A percentile compares a stretch with the other conserved stretches of the same genome.
Conservation (phyloP, 2,113 vertebrate species). For the Brienomyrus brachyistius region DNA sequence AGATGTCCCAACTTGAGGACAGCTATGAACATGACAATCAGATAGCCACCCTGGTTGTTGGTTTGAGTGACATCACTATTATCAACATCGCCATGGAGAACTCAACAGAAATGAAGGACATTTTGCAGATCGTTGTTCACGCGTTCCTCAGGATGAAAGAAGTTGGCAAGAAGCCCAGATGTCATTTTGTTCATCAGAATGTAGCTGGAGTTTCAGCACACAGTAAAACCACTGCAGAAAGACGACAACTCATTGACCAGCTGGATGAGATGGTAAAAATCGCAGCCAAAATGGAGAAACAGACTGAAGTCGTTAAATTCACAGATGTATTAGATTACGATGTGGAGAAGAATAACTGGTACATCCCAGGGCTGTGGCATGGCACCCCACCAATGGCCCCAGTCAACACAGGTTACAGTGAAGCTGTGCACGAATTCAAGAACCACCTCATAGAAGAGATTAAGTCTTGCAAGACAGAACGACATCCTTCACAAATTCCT, state of each 20-base stretch:
- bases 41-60: slow-evolving; percentile 38
- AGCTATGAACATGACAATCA: slow-evolving; percentile 44
- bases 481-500: slow-evolving; percentile 27
- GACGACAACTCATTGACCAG: slow-evolving; percentile 31
- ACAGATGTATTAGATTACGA: slow-evolving; percentile 42
- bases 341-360: slow-evolving; percentile 33
- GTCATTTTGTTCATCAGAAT: slow-evolving; percentile 45
- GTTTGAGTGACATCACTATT: slow-evolving; percentile 39
- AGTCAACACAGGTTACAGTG: slow-evolving; percentile 37
- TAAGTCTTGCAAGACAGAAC: neutral
- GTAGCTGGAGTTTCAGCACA: slow-evolving; percentile 19
- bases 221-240: slow-evolving; percentile 26
- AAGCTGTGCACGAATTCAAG: slow-evolving; percentile 36
- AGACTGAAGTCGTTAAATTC: slow-evolving; percentile 21
- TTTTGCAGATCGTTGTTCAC: slow-evolving; percentile 57
- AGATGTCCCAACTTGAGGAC: slow-evolving; percentile 28
- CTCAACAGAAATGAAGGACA: slow-evolving; percentile 51
- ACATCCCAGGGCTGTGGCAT: slow-evolving; percentile 43
- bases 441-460: slow-evolving; percentile 21
- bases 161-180: slow-evolving; percentile 35
- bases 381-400: slow-evolving; percentile 46
- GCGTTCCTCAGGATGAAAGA: slow-evolving; percentile 56
- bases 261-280: slow-evolving; percentile 35
- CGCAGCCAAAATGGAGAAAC: slow-evolving; percentile 40
- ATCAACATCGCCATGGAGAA: slow-evolving; percentile 45